Evolutionary conservation across 2,113 vertebrate species (phyloP).

Genomic region (Struthidea cinerea): DNA sequence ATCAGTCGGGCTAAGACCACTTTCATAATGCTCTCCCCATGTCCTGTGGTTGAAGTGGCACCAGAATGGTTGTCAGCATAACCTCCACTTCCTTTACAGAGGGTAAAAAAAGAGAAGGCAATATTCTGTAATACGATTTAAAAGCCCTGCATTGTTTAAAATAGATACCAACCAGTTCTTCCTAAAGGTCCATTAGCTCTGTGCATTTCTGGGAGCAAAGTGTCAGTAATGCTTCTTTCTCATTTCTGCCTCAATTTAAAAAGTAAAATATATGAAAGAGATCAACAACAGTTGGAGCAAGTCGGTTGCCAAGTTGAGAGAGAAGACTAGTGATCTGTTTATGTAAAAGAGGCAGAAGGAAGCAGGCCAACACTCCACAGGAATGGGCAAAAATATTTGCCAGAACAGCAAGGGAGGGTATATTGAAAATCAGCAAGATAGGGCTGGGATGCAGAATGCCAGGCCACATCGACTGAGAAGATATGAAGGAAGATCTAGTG

Average conservation of each 20-base stretch:
- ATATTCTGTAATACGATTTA: neutral
- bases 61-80: constrained; percentile 89
- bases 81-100: constrained; percentile 82
- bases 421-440: neutral
- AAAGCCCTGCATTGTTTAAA: neutral
- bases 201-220: neutral
- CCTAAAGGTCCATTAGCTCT: neutral
- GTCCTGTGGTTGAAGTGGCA: constrained; percentile 88
- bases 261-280: neutral
- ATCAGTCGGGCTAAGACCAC: constrained; percentile 85
- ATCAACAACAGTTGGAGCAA: neutral
- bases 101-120: neutral
- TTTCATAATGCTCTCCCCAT: constrained; percentile 95
- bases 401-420: neutral
- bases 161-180: neutral
- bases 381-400: neutral
- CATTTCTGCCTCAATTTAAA: neutral
- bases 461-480: neutral
- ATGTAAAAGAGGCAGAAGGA: neutral
- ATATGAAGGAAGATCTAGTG: neutral
- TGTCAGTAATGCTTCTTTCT: neutral
- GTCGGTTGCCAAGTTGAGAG: neutral
- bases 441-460: neutral
- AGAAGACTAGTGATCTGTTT: neutral
- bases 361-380: neutral